Evolutionary conservation across 1,140 invertebrate genomes (phyloP).

Genomic region (Maconellicoccus hirsutus): DNA sequence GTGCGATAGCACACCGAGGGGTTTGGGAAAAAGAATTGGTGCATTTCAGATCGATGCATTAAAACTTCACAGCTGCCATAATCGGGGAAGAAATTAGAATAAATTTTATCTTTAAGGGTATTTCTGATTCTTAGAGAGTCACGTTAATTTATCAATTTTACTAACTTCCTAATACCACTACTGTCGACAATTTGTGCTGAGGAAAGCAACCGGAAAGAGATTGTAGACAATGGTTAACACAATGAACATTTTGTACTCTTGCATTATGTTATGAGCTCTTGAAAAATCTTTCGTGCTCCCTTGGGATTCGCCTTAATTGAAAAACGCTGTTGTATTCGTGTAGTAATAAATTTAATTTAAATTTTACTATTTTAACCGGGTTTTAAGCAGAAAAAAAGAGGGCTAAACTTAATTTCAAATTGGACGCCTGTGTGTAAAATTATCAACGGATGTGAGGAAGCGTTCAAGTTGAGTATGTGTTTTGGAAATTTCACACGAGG

Average conservation of each 20-base stretch:
- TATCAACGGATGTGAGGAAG: not conserved
- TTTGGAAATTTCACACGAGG: not conserved
- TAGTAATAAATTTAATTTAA: not conserved
- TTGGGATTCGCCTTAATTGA: not conserved
- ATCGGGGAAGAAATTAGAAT: no score
- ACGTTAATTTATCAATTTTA: not conserved
- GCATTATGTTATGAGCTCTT: not conserved
- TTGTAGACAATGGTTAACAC: not conserved
- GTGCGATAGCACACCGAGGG: no score
- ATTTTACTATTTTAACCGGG: not conserved
- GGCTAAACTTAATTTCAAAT: not conserved
- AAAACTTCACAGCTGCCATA: no score
- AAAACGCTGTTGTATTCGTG: not conserved
- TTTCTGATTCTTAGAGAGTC: not conserved
- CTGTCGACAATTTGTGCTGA: not conserved
- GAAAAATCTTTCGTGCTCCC: not conserved
- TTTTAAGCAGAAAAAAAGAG: not conserved
- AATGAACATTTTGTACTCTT: not conserved
- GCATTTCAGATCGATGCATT: no score
- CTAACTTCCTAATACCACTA: not conserved
- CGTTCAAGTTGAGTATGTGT: not conserved
- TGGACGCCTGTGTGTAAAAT: not conserved
- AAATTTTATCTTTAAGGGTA: no score
- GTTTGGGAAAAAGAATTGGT: no score
- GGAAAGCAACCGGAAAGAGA: not conserved